Evolutionary conservation across 2,113 vertebrate genomes (phyloP), one percentile per base, ranked within the genome.

Genomic region (Galeopterus variegatus): DNA sequence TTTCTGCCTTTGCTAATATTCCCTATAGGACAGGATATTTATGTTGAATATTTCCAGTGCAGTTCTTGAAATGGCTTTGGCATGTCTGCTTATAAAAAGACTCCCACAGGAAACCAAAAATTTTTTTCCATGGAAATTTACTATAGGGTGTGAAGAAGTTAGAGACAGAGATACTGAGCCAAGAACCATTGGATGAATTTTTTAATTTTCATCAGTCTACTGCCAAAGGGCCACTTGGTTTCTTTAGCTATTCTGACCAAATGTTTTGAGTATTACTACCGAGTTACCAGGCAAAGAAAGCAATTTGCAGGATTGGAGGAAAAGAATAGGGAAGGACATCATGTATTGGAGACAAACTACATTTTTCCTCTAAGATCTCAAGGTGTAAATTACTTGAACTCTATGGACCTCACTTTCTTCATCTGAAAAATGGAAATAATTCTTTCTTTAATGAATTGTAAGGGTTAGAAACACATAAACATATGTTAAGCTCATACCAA

Each of bases 51-150:
- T 98, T 98, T 98, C 94, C 95, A 98, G 75, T 73, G 96, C 96
- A 94, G 48, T 73, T 10, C 36, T 93, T 92, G 72, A 96, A 96
- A 86, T 95, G 96, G 81, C 72, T 96, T 96, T 96, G 94, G 73
- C 77, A 89, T 91, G 79, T 83, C 81, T 94, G 13, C 77, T 91
- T 85, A 73, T 72, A 75, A 96, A 82, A 94, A 31, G 5, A 5
- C 56, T 97, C 93, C 73, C 94, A 93, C 1, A 95, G 97, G 95
- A 90, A 96, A 80, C 36, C n/a, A 45, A 73, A 90, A 94, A 50
- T 97, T 86, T 94, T 96, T 97, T 93, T 95, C 88, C 69, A 80
- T 95, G 91, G 96, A 98, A 94, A 97, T 97, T 96, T 97, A 95
- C 92, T 69, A 48, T 28, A 72, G 84, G 41, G 56, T 60, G n/a